A percentile compares a stretch with the other conserved stretches of the same genome.
Conservation (phyloP, 2,888 invertebrate species). For the Dolomedes plantarius region DNA sequence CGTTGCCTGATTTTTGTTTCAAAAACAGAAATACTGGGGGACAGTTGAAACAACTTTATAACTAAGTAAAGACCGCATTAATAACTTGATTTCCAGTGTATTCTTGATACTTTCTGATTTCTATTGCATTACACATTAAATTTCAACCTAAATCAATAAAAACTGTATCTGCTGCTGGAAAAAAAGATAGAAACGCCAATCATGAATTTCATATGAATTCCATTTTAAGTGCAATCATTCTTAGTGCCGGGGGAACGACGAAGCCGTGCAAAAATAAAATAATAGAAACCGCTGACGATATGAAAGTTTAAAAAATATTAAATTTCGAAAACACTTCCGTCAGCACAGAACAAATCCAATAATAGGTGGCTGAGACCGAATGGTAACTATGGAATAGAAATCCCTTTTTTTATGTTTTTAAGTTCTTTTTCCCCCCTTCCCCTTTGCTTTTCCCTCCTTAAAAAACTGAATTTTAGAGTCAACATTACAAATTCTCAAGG, state of each 20-base stretch:
- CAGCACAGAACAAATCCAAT: constrained; percentile 70
- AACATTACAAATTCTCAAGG: constrained; percentile 66
- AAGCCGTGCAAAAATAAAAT: constrained; percentile 61
- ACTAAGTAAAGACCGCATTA: too few species aligned
- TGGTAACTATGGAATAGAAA: constrained; percentile 67
- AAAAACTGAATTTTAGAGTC: constrained; percentile 69
- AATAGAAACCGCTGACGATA: constrained; percentile 61
- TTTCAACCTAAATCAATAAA: not conserved
- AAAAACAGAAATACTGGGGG: too few species aligned
- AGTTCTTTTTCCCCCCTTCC: constrained; percentile 10
- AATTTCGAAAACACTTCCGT: constrained; percentile 69
- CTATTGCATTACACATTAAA: not conserved
- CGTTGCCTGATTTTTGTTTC: too few species aligned
- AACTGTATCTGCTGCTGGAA: not conserved
- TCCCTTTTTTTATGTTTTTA: constrained; percentile 30
- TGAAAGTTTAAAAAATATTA: constrained; percentile 71
- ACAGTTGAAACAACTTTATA: too few species aligned
- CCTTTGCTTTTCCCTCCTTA: constrained; percentile 20
- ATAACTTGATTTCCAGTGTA: not conserved
- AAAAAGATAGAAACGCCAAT: constrained; percentile 18
- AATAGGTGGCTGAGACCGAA: constrained; percentile 63
- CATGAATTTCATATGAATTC: constrained; percentile 66
- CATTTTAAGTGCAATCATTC: constrained; percentile 57
- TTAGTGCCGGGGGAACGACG: constrained; percentile 23
- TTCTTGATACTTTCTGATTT: not conserved